A percentile compares a stretch with the other conserved stretches of the same genome.
Evolutionary conservation across 2,113 vertebrate genomes (phyloP).

Genomic region (Ammodytes dubius): DNA sequence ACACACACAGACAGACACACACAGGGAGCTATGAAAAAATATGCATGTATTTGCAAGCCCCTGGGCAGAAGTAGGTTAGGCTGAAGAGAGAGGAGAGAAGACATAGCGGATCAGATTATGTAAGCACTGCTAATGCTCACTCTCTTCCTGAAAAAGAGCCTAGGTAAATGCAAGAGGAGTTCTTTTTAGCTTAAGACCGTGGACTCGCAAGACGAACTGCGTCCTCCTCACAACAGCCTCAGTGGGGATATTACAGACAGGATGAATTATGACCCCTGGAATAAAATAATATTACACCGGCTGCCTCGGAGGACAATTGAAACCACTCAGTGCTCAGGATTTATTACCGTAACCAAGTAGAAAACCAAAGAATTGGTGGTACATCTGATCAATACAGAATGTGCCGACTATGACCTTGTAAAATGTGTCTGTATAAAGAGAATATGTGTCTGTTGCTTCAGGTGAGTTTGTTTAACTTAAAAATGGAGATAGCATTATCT

Average conservation of each 20-base stretch:
- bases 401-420: constrained; percentile 52
- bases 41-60: constrained; percentile 49
- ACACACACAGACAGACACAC: constrained; percentile 43
- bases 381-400: constrained; percentile 57
- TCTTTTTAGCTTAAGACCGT: constrained; percentile 31
- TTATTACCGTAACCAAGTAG: constrained; percentile 54
- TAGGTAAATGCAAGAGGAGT: constrained; percentile 5
- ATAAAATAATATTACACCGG: constrained; percentile 65
- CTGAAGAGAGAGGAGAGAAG: constrained; percentile 37
- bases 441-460: constrained; percentile 18
- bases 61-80: constrained; percentile 57
- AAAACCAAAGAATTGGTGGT: constrained; percentile 42
- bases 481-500: constrained; percentile 37
- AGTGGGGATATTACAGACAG: constrained; percentile 59
- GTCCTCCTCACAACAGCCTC: constrained; percentile 47
- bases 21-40: constrained; percentile 35
- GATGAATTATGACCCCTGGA: constrained; percentile 59
- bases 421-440: constrained; percentile 14
- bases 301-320: constrained; percentile 56
- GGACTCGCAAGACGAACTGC: constrained; percentile 53
- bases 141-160: constrained; percentile 24
- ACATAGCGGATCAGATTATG: constrained; percentile 62
- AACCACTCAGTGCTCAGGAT: constrained; percentile 57
- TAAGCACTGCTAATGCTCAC: constrained; percentile 52
- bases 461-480: constrained; percentile 46